phyloP scores from a whole-genome alignment of 2,888 invertebrate species.

The Ptilodon capucinus region DNA sequence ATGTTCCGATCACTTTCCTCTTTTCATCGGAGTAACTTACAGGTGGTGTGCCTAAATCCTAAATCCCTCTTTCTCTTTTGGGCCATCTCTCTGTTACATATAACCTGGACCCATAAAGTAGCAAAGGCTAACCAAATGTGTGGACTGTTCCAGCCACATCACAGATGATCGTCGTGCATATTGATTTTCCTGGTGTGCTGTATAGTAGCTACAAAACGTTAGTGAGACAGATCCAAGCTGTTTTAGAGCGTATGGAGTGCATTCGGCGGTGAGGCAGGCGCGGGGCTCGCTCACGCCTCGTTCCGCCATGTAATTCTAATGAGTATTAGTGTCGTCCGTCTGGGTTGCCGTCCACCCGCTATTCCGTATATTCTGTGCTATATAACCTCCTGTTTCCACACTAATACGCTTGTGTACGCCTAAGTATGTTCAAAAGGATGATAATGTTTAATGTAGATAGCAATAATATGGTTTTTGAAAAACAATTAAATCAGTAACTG shows the following conservation, averaged over 20 bases:
- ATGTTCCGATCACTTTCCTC: no score
- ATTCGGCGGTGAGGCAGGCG: conserved; percentile 10
- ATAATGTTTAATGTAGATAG: not conserved
- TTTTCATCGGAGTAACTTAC: no score
- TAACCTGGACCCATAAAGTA: no score
- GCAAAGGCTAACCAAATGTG: no score
- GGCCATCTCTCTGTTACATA: no score
- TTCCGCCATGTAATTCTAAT: conserved; percentile 81
- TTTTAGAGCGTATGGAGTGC: conserved; percentile 11
- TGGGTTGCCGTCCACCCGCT: conserved; percentile 46
- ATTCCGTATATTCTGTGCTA: conserved; percentile 43
- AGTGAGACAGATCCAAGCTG: conserved; percentile 27
- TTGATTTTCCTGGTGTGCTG: not conserved
- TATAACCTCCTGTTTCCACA: conserved; percentile 47
- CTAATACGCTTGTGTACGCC: conserved; percentile 49
- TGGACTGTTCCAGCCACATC: no score
- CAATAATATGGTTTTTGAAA: not conserved
- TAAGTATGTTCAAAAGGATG: conserved; percentile 10
- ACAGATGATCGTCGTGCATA: no score
- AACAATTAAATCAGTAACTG: no score
- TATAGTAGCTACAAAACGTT: conserved; percentile 5
- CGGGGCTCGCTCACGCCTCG: conserved; percentile 26
- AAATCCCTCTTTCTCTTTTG: no score
- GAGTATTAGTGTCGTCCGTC: conserved; percentile 78
- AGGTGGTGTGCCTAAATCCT: no score